phyloP scores from a whole-genome alignment of 2,113 vertebrate genomes.

The Myiagra hebetior region DNA sequence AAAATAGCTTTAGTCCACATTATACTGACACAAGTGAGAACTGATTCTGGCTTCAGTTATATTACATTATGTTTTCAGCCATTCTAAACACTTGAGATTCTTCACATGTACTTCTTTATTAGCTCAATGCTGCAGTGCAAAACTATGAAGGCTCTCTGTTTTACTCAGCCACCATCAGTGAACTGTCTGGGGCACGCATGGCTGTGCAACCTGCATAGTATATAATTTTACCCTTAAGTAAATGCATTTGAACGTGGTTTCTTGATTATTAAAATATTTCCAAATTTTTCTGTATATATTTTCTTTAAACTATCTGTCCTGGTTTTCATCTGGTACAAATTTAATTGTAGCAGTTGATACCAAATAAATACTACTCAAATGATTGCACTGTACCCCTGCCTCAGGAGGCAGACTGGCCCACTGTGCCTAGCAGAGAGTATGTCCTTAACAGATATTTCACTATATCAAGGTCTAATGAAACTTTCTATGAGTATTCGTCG shows the following conservation, averaged over 20 bases:
- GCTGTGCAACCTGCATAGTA: not conserved
- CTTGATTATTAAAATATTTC: not conserved
- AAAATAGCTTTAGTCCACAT: not conserved
- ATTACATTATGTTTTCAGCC: not conserved
- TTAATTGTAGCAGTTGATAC: not conserved
- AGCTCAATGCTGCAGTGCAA: not conserved
- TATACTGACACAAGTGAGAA: not conserved
- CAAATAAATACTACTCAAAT: not conserved
- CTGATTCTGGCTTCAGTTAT: not conserved
- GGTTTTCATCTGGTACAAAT: not conserved
- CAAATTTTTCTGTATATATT: not conserved
- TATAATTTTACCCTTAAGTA: not conserved
- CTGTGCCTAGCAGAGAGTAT: not conserved
- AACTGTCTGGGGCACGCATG: not conserved
- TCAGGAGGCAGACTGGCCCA: not conserved
- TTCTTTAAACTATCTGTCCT: not conserved
- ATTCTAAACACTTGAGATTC: not conserved
- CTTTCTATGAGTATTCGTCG: not conserved
- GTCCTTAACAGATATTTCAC: not conserved
- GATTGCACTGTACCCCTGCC: not conserved
- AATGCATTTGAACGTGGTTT: not conserved
- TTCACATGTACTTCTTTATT: not conserved
- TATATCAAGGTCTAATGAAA: not conserved
- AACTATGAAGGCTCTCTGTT: not conserved
- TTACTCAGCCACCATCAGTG: not conserved